phyloP scores from a whole-genome alignment of 2,113 vertebrate species.

The Rutilus rutilus region DNA sequence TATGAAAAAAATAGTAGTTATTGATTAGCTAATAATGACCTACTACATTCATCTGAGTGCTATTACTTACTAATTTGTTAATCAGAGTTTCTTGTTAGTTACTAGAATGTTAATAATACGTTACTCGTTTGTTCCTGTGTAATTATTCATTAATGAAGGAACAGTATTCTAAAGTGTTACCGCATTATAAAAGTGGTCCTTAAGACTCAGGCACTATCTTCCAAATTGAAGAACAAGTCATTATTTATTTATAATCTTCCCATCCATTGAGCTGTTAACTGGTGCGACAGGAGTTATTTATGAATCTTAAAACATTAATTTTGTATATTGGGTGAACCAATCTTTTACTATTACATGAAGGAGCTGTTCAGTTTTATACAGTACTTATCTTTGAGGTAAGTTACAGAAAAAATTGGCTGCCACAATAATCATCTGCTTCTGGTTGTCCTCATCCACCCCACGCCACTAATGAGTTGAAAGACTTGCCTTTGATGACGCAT shows the following conservation, averaged over 20 bases:
- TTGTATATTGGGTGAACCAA: background rate
- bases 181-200: background rate
- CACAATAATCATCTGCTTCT: background rate
- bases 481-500: slow-evolving; percentile 8
- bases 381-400: background rate
- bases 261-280: background rate
- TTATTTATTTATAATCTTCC: background rate
- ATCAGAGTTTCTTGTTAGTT: too few species aligned
- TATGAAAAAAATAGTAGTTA: too few species aligned
- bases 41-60: too few species aligned
- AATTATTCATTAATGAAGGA: too few species aligned
- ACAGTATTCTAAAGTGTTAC: too few species aligned
- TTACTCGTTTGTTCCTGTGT: too few species aligned
- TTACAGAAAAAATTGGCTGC: background rate
- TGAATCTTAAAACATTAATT: too few species aligned
- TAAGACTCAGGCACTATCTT: background rate
- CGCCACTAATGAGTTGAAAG: background rate
- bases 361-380: background rate
- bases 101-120: too few species aligned
- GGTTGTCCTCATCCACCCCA: background rate
- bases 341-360: background rate
- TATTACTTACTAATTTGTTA: too few species aligned
- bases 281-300: too few species aligned
- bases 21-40: too few species aligned
- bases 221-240: background rate